Percentiles rank a stretch among this genome's conserved stretches.
Conservation (phyloP, 2,888 invertebrate genomes). For the Pomacea canaliculata region DNA sequence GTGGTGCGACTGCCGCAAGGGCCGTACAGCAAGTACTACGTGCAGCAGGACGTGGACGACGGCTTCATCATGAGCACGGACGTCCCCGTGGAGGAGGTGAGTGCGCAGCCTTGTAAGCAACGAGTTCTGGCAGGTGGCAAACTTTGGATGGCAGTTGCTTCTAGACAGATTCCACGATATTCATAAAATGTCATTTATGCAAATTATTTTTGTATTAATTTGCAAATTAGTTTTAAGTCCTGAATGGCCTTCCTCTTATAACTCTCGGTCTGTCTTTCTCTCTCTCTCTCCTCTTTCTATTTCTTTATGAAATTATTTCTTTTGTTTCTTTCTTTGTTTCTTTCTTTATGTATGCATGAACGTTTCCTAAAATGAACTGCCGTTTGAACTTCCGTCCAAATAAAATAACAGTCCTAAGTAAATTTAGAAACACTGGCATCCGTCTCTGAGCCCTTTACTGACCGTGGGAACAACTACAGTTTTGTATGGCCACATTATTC, state of each 20-base stretch:
- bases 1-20: conserved; percentile 78
- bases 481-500: too few relatives aligned
- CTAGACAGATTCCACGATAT: not conserved
- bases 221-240: too few relatives aligned
- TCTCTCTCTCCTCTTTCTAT: not conserved
- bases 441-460: too few relatives aligned
- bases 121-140: not conserved
- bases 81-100: conserved; percentile 80
- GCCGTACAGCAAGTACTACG: conserved; percentile 84
- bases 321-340: not conserved
- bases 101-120: conserved; percentile 21
- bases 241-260: not conserved
- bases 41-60: conserved; percentile 83
- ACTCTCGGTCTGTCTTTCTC: not conserved
- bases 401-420: too few relatives aligned
- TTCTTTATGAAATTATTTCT: not conserved
- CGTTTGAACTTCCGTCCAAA: too few relatives aligned
- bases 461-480: too few relatives aligned
- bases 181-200: not conserved
- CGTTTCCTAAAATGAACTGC: too few relatives aligned
- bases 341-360: too few relatives aligned
- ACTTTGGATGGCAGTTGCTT: not conserved
- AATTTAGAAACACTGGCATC: too few relatives aligned
- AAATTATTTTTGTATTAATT: too few relatives aligned
- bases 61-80: conserved; percentile 86